Evolutionary conservation across 2,888 invertebrate genomes (phyloP).

Genomic region (Galeopsomyia nigrocyanea): DNA sequence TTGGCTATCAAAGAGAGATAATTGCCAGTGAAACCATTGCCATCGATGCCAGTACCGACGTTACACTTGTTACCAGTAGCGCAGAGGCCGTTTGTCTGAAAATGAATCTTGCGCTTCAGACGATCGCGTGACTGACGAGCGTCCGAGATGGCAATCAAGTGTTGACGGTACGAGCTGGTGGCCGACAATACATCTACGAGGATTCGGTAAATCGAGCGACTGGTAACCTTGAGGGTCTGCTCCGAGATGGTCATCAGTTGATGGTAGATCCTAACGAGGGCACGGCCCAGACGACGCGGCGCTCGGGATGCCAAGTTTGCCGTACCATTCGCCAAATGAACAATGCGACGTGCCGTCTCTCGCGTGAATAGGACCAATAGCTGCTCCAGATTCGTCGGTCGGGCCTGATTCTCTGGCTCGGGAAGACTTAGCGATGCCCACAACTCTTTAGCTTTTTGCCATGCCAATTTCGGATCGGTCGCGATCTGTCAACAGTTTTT

Average conservation of each 20-base stretch:
- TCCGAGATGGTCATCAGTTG: conserved; percentile 75
- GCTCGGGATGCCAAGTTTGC: conserved; percentile 73
- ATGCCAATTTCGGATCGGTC: conserved; percentile 82
- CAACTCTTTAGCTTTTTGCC: conserved; percentile 80
- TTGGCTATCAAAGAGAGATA: conserved; percentile 33
- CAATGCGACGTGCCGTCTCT: conserved; percentile 83
- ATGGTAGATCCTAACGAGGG: conserved; percentile 65
- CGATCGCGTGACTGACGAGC: neutral
- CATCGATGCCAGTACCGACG: neutral
- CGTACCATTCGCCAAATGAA: conserved; percentile 83
- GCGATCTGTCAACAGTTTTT: conserved; percentile 73
- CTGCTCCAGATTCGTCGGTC: conserved; percentile 84
- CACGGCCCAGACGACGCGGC: conserved; percentile 68
- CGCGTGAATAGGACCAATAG: conserved; percentile 81
- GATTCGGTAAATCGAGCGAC: conserved; percentile 27
- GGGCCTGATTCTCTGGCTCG: conserved; percentile 88
- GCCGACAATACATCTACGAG: conserved; percentile 19
- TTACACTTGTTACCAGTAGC: neutral
- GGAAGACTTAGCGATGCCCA: conserved; percentile 80
- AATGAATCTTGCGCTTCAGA: conserved; percentile 21
- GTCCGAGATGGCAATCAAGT: neutral
- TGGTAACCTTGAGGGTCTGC: conserved; percentile 75
- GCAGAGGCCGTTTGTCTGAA: conserved; percentile 11
- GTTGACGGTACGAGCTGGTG: neutral
- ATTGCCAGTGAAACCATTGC: conserved; percentile 4